Base-by-base conservation (phyloP, 2,797 vertebrate genomes). In the Xiphorhynchus erythropygius region DNA sequence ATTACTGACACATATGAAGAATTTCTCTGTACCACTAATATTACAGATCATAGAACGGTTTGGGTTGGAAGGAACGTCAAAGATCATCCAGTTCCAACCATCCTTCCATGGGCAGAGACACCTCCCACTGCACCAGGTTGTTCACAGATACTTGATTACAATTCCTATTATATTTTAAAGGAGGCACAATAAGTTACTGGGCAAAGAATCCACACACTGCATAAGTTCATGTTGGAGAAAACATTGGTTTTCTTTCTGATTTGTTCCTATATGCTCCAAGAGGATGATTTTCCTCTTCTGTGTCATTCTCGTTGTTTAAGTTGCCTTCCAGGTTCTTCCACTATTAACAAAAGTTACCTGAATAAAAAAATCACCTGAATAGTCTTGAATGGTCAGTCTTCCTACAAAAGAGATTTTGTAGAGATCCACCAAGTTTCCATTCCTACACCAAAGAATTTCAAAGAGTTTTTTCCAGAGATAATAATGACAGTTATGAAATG, bases 231-330 rank as follows among this genome's bases (percentile, higher is more conserved):
- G 0, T 4, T 69, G 56, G 32, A 83, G 59, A 80, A 87, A 87
- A 67, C 30, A 67, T 0, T n/a, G 22, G 5, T 0, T 0, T 62
- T 75, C 73, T 88, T 37, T 27, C 10, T 16, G 30, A 8, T 56
- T 71, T 28, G 33, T 78, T 76, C 57, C 37, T 46, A 2, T 39
- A 37, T 16, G 39, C 46, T 68, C 7, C 37, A 81, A 93, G 44
- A 92, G 19, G 44, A n/a, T 82, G 63, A 39, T 75, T 89, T 69
- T 62, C 56, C 60, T 68, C 81, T 83, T 21, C 75, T 57, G 33
- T 71, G 46, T 33, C 64, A 89, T 60, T 78, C 42, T 64, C 8
- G 7, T 18, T 47, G 15, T 33, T 73, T 69, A 90, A 80, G 60
- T 78, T 74, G 83, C 42, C 44, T 64, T 46, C 44, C 32, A 81